Percentiles rank a stretch among this genome's conserved stretches.
These are phyloP conservation scores for Drosophila subobscura DNA, from an alignment of 1,140 invertebrate species.

Conservation along the genomic window DNA sequence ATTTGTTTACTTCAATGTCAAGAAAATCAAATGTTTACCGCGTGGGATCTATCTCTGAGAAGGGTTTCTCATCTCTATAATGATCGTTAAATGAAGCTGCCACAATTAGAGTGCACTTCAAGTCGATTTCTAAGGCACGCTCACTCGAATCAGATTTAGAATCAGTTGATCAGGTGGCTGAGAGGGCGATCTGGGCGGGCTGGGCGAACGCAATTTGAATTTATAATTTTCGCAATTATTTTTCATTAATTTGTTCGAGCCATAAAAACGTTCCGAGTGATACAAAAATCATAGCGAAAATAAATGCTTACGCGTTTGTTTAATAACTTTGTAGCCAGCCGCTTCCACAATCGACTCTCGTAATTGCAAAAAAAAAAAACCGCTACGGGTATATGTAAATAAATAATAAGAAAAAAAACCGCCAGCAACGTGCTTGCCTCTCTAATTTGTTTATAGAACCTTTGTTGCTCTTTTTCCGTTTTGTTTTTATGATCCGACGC, in stretches of 20 bases:
- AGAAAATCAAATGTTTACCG: conserved; percentile 34
- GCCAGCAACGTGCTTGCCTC: conserved; percentile 49
- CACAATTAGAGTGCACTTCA: conserved; percentile 53
- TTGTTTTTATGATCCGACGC: conserved; percentile 39
- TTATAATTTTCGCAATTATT: conserved; percentile 81
- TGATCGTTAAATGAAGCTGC: conserved; percentile 34
- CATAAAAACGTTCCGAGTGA: conserved; percentile 68
- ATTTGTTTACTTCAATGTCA: neutral
- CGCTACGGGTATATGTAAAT: conserved; percentile 33
- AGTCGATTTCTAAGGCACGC: conserved; percentile 35
- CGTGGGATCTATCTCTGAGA: conserved; percentile 27
- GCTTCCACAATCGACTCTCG: conserved; percentile 15
- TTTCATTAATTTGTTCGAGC: conserved; percentile 71
- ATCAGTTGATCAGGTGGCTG: conserved; percentile 8
- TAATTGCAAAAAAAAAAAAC: conserved; percentile 43
- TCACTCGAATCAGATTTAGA: conserved; percentile 3
- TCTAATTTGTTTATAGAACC: conserved; percentile 76
- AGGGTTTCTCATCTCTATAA: conserved; percentile 21
- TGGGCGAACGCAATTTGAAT: conserved; percentile 72
- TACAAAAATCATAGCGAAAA: conserved; percentile 76
- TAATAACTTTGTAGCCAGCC: conserved; percentile 34
- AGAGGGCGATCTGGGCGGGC: neutral
- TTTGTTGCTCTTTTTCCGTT: conserved; percentile 24
- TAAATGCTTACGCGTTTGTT: conserved; percentile 73
- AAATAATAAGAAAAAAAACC: conserved; percentile 26